A percentile compares a stretch with the other conserved stretches of the same genome.
These are phyloP conservation scores for Hirtodrosophila confusa DNA, from an alignment of 2,888 invertebrate genomes.

Conservation along the genomic window DNA sequence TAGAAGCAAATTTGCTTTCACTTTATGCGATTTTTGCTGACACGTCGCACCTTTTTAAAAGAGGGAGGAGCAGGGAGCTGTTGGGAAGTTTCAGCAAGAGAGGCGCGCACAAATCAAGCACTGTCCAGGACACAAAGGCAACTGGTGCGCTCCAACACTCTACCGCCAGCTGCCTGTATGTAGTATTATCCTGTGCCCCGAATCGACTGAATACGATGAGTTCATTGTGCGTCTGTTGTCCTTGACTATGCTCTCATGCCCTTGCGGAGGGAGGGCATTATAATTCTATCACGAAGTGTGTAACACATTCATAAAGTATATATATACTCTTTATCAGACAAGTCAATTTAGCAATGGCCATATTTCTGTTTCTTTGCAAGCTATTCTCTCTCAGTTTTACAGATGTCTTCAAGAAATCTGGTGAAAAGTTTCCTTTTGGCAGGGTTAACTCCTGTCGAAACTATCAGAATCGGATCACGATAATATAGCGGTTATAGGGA, in stretches of 20 bases:
- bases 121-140: slow-evolving; percentile 57
- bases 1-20: slow-evolving; percentile 65
- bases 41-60: slow-evolving; percentile 67
- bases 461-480: too few species aligned
- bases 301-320: too few species aligned
- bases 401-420: too few species aligned
- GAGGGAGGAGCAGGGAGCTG: not conserved
- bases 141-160: slow-evolving; percentile 53
- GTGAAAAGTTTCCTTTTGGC: too few species aligned
- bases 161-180: slow-evolving; percentile 11
- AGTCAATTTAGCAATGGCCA: too few species aligned
- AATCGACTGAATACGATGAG: slow-evolving; percentile 57
- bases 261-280: too few species aligned
- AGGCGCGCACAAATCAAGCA: slow-evolving; percentile 16
- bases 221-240: slow-evolving; percentile 71
- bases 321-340: too few species aligned
- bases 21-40: slow-evolving; percentile 73
- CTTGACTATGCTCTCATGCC: slow-evolving; percentile 38
- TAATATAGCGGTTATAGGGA: too few species aligned
- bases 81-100: not conserved
- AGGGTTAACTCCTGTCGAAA: too few species aligned
- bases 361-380: too few species aligned
- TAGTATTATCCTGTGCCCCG: slow-evolving; percentile 24
- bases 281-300: too few species aligned
- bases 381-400: too few species aligned